Conservation (phyloP, 2,113 vertebrate species). For the Pituophis catenifer region DNA sequence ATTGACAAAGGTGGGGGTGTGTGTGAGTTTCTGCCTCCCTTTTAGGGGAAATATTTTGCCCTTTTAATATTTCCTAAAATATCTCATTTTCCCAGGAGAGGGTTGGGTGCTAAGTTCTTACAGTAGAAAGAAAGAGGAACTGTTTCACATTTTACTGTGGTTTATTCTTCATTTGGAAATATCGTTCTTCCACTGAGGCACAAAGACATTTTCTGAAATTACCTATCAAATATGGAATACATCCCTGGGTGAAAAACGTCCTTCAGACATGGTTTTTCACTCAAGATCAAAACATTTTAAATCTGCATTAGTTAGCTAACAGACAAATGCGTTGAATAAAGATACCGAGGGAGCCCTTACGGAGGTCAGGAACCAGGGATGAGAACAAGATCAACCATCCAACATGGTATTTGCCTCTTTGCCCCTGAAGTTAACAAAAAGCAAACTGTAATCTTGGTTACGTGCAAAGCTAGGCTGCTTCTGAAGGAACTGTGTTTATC, state of each 20-base stretch:
- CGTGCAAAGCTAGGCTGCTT: background rate
- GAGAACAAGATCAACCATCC: background rate
- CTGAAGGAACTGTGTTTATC: background rate
- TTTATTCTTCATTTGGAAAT: background rate
- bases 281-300: background rate
- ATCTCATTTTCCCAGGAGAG: too few relatives aligned
- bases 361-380: background rate
- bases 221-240: background rate
- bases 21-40: too few relatives aligned
- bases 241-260: background rate
- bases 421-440: background rate
- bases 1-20: too few relatives aligned
- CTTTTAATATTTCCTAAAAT: too few relatives aligned
- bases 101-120: too few relatives aligned
- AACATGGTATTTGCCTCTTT: background rate
- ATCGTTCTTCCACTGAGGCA: background rate
- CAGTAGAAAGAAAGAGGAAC: background rate
- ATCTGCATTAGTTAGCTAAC: background rate
- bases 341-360: background rate
- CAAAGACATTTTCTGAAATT: background rate
- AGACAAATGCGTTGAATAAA: background rate
- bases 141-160: background rate
- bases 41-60: too few relatives aligned
- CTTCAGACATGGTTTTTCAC: background rate
- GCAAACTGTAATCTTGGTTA: background rate